Percentiles rank a stretch among this genome's conserved stretches.
phyloP scores from a whole-genome alignment of 2,797 vertebrate species.

The Scomberomorus guttatus region DNA sequence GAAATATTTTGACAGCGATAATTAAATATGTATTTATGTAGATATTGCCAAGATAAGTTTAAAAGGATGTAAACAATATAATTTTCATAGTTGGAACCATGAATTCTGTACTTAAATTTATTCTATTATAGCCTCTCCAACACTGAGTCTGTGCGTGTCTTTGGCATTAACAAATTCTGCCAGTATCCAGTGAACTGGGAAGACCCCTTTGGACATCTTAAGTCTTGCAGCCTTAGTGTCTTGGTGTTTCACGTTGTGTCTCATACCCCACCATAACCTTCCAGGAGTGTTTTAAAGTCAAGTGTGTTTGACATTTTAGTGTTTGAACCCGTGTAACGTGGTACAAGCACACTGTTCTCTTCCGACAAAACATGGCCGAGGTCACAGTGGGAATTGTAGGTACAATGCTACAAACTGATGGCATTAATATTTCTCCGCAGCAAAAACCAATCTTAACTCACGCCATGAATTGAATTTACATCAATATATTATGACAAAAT shows the following conservation, averaged over 20 bases:
- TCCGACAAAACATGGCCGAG: conserved; percentile 43
- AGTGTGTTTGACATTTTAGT: conserved; percentile 70
- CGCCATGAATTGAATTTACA: conserved; percentile 49
- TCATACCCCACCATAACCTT: conserved; percentile 18
- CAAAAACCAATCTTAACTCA: conserved; percentile 37
- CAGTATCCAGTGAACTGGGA: conserved; percentile 18
- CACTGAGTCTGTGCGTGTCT: neutral
- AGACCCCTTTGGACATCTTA: conserved; percentile 27
- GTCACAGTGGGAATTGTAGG: conserved; percentile 59
- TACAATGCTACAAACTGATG: conserved; percentile 30
- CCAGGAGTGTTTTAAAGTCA: conserved; percentile 51
- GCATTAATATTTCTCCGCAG: conserved; percentile 61
- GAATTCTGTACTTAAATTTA: conserved; percentile 4
- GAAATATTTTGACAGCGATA: conserved; percentile 56
- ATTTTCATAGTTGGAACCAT: conserved; percentile 8
- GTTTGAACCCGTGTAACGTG: conserved; percentile 54
- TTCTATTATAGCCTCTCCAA: conserved; percentile 4
- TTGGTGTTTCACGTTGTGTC: conserved; percentile 34
- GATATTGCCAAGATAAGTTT: conserved; percentile 38
- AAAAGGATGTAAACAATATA: conserved; percentile 39
- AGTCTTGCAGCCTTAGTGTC: conserved; percentile 27
- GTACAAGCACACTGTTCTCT: conserved; percentile 34
- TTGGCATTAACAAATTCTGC: neutral
- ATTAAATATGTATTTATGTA: conserved; percentile 72
- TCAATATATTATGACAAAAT: conserved; percentile 73